A percentile compares a stretch with the other conserved stretches of the same genome.
These are phyloP conservation scores for Oreocharis arfaki DNA, from an alignment of 2,113 vertebrate species.

Conservation along the genomic window DNA sequence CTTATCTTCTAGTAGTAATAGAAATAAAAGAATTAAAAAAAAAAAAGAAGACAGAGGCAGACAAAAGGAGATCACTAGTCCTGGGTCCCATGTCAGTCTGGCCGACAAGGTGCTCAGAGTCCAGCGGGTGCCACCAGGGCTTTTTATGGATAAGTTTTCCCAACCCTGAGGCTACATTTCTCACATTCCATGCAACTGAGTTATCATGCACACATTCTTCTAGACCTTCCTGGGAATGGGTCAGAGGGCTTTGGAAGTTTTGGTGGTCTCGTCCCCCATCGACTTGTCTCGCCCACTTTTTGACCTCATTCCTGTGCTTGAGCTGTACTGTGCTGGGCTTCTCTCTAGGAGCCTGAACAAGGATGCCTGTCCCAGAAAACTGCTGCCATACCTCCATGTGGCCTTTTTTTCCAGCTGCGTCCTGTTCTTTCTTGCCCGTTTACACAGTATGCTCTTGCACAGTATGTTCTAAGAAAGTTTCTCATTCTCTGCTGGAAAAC, in stretches of 20 bases:
- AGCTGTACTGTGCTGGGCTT: background rate
- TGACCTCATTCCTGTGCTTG: background rate
- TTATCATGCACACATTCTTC: background rate
- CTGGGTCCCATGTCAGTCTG: background rate
- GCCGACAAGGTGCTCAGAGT: background rate
- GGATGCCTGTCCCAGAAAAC: background rate
- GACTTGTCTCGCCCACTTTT: background rate
- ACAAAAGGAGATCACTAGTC: background rate
- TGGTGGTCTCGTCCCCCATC: rapidly evolving
- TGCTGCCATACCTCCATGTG: background rate
- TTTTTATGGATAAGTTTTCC: background rate
- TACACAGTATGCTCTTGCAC: background rate
- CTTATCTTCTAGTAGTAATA: background rate
- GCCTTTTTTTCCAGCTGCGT: background rate
- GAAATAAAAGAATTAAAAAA: background rate
- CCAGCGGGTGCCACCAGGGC: background rate
- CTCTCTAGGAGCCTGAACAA: background rate
- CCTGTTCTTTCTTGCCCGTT: background rate
- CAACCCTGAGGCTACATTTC: background rate
- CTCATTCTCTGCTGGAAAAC: background rate
- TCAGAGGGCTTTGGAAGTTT: background rate
- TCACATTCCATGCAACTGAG: background rate
- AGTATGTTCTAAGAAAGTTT: background rate
- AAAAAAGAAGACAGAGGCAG: background rate
- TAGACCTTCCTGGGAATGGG: background rate